These are phyloP conservation scores for Anabacerthia variegaticeps DNA, from an alignment of 2,797 vertebrate genomes.

Conservation along the genomic window DNA sequence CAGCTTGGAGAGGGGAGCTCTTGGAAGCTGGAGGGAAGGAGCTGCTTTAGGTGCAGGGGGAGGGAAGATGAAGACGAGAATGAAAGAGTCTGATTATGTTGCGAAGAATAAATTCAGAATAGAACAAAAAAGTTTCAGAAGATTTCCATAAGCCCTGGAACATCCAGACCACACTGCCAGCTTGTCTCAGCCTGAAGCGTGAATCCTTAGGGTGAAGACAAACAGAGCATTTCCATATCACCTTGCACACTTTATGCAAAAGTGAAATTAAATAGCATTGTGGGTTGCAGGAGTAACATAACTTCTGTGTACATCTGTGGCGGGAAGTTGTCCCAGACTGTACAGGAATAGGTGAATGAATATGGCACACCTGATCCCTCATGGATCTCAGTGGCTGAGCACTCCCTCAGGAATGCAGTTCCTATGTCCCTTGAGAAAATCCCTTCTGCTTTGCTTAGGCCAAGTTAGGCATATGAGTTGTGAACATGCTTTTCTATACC, in stretches of 20 bases:
- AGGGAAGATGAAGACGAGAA: neutral
- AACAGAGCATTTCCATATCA: neutral
- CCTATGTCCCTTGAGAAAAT: neutral
- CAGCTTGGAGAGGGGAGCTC: neutral
- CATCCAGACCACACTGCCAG: neutral
- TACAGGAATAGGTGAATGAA: neutral
- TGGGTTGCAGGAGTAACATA: neutral
- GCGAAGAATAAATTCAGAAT: neutral
- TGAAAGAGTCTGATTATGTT: neutral
- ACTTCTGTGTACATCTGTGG: neutral
- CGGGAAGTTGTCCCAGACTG: neutral
- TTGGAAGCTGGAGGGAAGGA: neutral
- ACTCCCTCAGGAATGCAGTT: neutral
- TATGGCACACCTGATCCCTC: neutral
- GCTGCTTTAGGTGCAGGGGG: neutral
- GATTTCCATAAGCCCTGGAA: neutral
- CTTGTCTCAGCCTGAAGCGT: neutral
- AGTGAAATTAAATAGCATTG: neutral
- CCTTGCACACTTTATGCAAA: neutral
- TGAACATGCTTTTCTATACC: neutral
- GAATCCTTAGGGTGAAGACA: neutral
- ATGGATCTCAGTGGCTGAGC: fast-evolving
- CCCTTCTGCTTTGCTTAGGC: neutral
- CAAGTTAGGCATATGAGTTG: neutral
- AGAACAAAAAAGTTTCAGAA: neutral